phyloP scores from a whole-genome alignment of 2,113 vertebrate species.

The Alethe castanea region DNA sequence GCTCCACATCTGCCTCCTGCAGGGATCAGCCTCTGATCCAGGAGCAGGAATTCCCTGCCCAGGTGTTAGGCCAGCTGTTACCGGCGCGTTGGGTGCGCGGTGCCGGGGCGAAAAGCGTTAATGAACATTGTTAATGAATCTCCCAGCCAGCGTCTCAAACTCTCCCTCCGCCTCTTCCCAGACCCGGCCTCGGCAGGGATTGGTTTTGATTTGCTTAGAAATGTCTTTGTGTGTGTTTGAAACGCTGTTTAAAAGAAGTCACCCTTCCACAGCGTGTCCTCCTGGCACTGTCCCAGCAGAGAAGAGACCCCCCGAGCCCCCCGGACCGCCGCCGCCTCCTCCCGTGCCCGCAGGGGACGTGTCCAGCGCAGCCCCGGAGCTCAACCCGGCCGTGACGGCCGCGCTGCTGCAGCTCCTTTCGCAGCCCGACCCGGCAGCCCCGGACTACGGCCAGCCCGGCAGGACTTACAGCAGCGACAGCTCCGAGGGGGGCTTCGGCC shows the following conservation, averaged over 20 bases:
- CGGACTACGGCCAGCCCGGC: conserved; percentile 67
- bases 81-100: background rate
- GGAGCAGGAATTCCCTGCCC: background rate
- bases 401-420: conserved; percentile 92
- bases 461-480: conserved; percentile 75
- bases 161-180: background rate
- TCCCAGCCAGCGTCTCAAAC: background rate
- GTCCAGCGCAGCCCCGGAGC: conserved; percentile 74
- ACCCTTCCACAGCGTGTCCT: conserved; percentile 82
- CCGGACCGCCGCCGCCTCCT: conserved; percentile 72
- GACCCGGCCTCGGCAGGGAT: background rate
- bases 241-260: conserved; percentile 80
- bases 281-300: conserved; percentile 79
- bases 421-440: conserved; percentile 81
- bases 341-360: conserved; percentile 63
- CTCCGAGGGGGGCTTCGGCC: conserved; percentile 71
- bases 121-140: background rate
- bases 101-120: background rate
- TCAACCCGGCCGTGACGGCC: conserved; percentile 87
- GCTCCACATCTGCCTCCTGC: background rate
- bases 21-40: background rate
- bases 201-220: background rate
- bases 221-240: conserved; percentile 5
- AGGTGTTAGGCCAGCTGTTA: background rate
- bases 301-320: conserved; percentile 88